Evolutionary conservation across 2,797 vertebrate genomes (phyloP), one percentile per base, ranked within the genome.

Genomic region (Discoglossus pictus): DNA sequence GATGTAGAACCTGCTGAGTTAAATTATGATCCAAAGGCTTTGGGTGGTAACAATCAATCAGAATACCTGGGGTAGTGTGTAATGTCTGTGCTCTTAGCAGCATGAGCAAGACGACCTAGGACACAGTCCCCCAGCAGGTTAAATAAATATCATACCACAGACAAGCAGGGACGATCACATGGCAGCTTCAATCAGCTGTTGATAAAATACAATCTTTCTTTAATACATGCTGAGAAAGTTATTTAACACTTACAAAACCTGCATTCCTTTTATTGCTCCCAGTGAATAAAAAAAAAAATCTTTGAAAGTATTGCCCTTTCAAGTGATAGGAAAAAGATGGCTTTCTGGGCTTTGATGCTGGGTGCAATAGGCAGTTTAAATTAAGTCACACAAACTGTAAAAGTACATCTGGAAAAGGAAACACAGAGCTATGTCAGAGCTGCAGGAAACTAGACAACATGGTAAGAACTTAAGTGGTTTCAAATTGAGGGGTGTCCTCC

Each of bases 71-170:
- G 91, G 92, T 88, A 86, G 85, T 89, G 90, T 92, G 93, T 95
- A 93, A 94, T 93, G 93, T 90, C 90, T 88, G 85, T 91, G 92
- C 91, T 93, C 91, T 76, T 90, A 91, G 82, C 93, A 94, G 95
- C 93, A 75, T 90, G 95, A 91, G 67, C 78, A 89, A 82, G 80
- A 89, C 86, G 92, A 89, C 90, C 93, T 91, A 82, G 91, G 84
- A 86, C 86, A 91, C 84, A 82, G 88, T 88, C 90, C 92, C 93
- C 85, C 93, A 93, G 93, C 93, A 93, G 94, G 94, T 95, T 94
- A 95, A 94, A 95, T 95, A 95, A 95, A 95, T 94, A 95, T 92
- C 92, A 94, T 93, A 92, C 89, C 87, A 91, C 85, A 92, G 91
- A 91, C 87, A 90, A 89, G 88, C 90, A 86, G 86, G 90, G 88